phyloP scores from a whole-genome alignment of 2,888 invertebrate species.

The Platycheirus albimanus region DNA sequence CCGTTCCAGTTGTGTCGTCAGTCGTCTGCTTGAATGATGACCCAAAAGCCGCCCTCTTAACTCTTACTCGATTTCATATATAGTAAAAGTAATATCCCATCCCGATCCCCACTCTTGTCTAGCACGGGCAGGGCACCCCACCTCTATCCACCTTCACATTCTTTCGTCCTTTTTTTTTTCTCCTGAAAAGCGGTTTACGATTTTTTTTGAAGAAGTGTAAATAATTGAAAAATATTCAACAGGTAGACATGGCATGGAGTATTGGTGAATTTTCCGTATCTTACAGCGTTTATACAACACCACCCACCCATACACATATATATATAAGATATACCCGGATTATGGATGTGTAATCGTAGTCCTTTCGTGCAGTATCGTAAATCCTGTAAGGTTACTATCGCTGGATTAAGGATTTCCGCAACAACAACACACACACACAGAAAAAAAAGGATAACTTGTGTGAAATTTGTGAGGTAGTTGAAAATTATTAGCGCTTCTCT shows the following conservation, averaged over 20 bases:
- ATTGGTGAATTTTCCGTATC: slow-evolving; percentile 31
- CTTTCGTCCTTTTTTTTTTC: slow-evolving; percentile 33
- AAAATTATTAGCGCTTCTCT: slow-evolving; percentile 62
- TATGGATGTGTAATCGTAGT: slow-evolving; percentile 66
- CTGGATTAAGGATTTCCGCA: slow-evolving; percentile 60
- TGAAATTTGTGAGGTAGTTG: slow-evolving; percentile 51
- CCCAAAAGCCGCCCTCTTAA: slow-evolving; percentile 46
- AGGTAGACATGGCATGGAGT: slow-evolving; percentile 51
- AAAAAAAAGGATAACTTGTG: slow-evolving; percentile 55
- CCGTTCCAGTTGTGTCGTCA: too few relatives aligned
- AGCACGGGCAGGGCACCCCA: neutral
- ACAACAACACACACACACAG: too few relatives aligned
- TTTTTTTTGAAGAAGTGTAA: slow-evolving; percentile 62
- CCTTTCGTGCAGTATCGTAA: slow-evolving; percentile 54
- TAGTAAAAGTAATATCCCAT: slow-evolving; percentile 9
- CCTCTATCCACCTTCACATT: slow-evolving; percentile 20
- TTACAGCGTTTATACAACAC: slow-evolving; percentile 46
- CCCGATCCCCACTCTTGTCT: neutral
- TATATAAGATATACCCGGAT: slow-evolving; percentile 48
- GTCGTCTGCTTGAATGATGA: slow-evolving; percentile 62
- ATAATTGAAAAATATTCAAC: slow-evolving; percentile 74
- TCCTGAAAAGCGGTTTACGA: slow-evolving; percentile 22
- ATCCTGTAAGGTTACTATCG: slow-evolving; percentile 69
- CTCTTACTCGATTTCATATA: slow-evolving; percentile 19
- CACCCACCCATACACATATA: slow-evolving; percentile 2